Conservation (phyloP, 1,140 invertebrate genomes). For the Drosophila subobscura region DNA sequence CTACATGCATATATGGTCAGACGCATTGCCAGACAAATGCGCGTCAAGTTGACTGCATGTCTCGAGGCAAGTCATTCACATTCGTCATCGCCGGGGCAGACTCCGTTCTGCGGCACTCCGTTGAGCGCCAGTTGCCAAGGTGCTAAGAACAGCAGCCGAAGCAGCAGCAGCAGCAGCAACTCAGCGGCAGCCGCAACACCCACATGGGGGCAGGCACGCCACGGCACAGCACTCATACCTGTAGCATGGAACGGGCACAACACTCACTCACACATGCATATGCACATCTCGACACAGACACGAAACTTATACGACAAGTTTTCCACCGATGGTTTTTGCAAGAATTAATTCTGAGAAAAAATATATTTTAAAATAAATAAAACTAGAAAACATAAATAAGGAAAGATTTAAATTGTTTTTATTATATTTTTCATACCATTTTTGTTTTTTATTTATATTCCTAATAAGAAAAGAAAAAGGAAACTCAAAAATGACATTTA, state of each 20-base stretch:
- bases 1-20: slow-evolving; percentile 61
- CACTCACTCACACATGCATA: too few relatives aligned
- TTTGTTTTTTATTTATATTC: too few relatives aligned
- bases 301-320: too few relatives aligned
- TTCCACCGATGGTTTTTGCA: too few relatives aligned
- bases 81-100: slow-evolving; percentile 68
- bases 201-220: background rate
- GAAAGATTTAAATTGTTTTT: too few relatives aligned
- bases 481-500: too few relatives aligned
- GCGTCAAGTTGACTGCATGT: slow-evolving; percentile 81
- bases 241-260: slow-evolving; percentile 8
- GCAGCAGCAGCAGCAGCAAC: slow-evolving; percentile 27
- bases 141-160: slow-evolving; percentile 58
- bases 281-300: too few relatives aligned
- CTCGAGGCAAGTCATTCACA: slow-evolving; percentile 81
- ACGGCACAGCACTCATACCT: slow-evolving; percentile 19
- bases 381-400: too few relatives aligned
- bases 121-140: slow-evolving; percentile 58
- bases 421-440: too few relatives aligned
- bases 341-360: too few relatives aligned
- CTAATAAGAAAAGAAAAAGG: too few relatives aligned
- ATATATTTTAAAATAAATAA: too few relatives aligned
- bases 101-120: slow-evolving; percentile 7
- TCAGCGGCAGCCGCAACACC: slow-evolving; percentile 47
- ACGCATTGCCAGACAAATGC: slow-evolving; percentile 81